These are phyloP conservation scores for Aradophagus sp. DNA, from an alignment of 1,140 invertebrate species.

Conservation along the genomic window DNA sequence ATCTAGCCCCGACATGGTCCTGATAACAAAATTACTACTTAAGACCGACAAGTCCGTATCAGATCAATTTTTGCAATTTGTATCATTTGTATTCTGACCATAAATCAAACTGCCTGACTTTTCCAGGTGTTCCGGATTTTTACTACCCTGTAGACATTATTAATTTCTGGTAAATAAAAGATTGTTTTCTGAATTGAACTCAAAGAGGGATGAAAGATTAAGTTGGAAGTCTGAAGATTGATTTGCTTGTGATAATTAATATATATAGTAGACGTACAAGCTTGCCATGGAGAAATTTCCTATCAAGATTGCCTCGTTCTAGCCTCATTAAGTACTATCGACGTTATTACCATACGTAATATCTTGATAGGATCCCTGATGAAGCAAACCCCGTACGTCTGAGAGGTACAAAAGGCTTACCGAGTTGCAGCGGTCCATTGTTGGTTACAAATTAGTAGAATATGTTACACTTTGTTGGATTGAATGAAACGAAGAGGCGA, in stretches of 20 bases:
- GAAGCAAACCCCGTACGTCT: slow-evolving; percentile 26
- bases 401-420: slow-evolving; percentile 34
- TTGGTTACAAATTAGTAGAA: slow-evolving; percentile 25
- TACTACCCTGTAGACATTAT: no score
- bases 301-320: slow-evolving; percentile 46
- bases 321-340: slow-evolving; percentile 43
- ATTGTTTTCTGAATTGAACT: no score
- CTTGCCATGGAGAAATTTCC: slow-evolving; percentile 39
- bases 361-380: slow-evolving; percentile 46
- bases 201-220: no score
- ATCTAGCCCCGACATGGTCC: no score
- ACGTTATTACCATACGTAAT: slow-evolving; percentile 48
- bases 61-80: no score
- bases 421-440: slow-evolving; percentile 17
- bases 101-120: no score
- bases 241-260: no score
- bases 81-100: no score
- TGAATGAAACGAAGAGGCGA: slow-evolving; percentile 7
- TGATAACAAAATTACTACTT: no score
- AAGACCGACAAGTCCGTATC: no score
- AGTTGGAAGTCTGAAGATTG: not conserved
- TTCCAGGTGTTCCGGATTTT: no score
- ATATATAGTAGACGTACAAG: slow-evolving; percentile 4
- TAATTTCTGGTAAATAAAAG: no score
- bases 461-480: slow-evolving; percentile 4